A percentile compares a stretch with the other conserved stretches of the same genome.
Evolutionary conservation across 1,140 invertebrate genomes (phyloP).

Genomic region (Drosophila carrolli): DNA sequence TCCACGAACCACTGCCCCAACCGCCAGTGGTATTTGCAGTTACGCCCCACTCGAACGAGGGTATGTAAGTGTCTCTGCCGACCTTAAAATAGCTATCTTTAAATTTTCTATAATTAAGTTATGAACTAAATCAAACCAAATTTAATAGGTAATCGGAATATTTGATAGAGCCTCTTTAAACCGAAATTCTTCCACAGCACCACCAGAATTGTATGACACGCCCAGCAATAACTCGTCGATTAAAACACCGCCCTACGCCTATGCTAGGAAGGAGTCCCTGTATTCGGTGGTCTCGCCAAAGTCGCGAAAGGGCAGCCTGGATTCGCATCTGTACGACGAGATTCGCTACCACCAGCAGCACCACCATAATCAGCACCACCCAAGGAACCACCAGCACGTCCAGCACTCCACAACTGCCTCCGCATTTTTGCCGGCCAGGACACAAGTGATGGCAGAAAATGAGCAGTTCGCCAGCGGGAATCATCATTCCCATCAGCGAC

Average conservation of each 20-base stretch:
- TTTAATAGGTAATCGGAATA: no score
- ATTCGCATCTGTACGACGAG: slow-evolving; percentile 81
- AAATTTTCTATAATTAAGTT: no score
- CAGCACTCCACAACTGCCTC: slow-evolving; percentile 64
- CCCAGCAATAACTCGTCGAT: slow-evolving; percentile 80
- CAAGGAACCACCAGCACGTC: slow-evolving; percentile 25
- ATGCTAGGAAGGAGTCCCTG: slow-evolving; percentile 78
- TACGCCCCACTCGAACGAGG: slow-evolving; percentile 64
- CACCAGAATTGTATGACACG: slow-evolving; percentile 77
- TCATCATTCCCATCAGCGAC: slow-evolving; percentile 27
- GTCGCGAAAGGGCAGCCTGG: slow-evolving; percentile 77
- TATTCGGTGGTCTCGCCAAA: slow-evolving; percentile 77
- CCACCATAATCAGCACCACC: slow-evolving; percentile 40
- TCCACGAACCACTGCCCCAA: slow-evolving; percentile 73
- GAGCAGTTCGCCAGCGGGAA: slow-evolving; percentile 21
- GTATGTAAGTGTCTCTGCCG: slow-evolving; percentile 81
- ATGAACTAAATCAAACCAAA: no score
- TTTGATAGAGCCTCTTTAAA: background rate
- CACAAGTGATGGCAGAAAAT: slow-evolving; percentile 11
- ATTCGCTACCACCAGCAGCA: slow-evolving; percentile 80
- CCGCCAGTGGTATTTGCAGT: slow-evolving; percentile 39
- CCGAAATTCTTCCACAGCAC: slow-evolving; percentile 30
- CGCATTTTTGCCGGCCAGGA: slow-evolving; percentile 48
- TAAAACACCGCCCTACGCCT: slow-evolving; percentile 69
- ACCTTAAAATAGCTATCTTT: slow-evolving; percentile 32